Base-by-base conservation (phyloP, 2,888 invertebrate genomes). In the Erpobdella octoculata region DNA sequence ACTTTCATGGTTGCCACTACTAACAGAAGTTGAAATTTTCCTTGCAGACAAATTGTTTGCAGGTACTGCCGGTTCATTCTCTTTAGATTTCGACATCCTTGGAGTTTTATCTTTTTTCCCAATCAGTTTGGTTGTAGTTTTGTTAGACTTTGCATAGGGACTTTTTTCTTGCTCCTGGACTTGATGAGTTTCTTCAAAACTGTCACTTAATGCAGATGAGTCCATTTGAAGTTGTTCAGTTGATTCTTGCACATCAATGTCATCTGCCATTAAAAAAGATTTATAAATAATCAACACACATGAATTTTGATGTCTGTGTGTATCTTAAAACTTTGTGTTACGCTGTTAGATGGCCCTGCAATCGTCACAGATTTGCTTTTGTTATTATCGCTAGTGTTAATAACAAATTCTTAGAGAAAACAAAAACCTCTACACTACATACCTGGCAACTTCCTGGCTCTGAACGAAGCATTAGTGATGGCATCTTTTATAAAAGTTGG, bases 381-480 rank as follows among this genome's bases (percentile, higher is more conserved):
- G 9, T 9, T 41, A 41, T n/a, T 25, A 21, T 12, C 33, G 12
- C 35, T n/a, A 35, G 9, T 12, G 6, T 33, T 35, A 64, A 28
- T 12, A 64, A 31, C 62, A 62, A n/a, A 41, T 18, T 41, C 46
- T 41, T 15, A 41, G 46, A 12, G 12, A 41, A 41, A 41, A 15
- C 25, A 31, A 59, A 59, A 59, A 33, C n/a, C 64, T 64, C 64
- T 35, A 33, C 28, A 46, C 18, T 5, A 35, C 65, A 21, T 61
- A 82, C 82, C 82, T 78, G 96, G 96, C 79, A 97, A 87, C 84
- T 95, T 95, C 85, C 93, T 94, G 76, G 95, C 93, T 76, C 94
- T 89, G 86, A 97, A 95, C 77, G 96, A 96, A 76, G 97, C 96
- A 85, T 96, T 97, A 38, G 96, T 97, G 76, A 97, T 94, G 90